Base-by-base conservation (phyloP, 1,140 invertebrate genomes). In the Nilaparvata lugens region DNA sequence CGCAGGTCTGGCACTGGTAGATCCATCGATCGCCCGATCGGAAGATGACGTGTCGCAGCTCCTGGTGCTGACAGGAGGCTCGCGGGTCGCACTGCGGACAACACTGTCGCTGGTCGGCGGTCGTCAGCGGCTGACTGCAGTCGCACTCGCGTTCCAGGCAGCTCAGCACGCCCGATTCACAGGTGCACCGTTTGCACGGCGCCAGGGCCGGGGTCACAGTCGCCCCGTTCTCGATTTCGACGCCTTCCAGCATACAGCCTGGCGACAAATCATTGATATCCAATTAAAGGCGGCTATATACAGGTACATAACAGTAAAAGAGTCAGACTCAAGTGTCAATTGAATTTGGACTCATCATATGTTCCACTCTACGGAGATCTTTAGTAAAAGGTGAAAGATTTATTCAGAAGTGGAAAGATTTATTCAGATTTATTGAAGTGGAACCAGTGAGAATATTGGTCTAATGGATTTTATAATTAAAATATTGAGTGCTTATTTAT, bases 1-100 rank as follows among this genome's bases (percentile, higher is more conserved):
- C 89, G 78, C 91, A 94, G 59, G 86, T 89, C 76, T 92, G 88
- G 74, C 91, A 94, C 70, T 92, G 86, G 74, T 91, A 91, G 60
- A 90, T 85, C 91, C 91, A 94, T 66, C 81, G 79, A 72, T 93
- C 87, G 31, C 89, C 89, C 71, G 85, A 88, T 66, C 82, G 80
- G 70, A 89, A 86, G 63, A 82, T 77, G 58, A 89, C 80, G 68
- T 87, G 81, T 61, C 83, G 78, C 66, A 89, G 78, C 69, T 90
- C 87, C 71, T 91, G 88, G 74, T 91, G 89, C 38, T 75, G 79
- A 70, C 89, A 93, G 56, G 83, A 81, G 65, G 83, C 79, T 35
- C 77, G 77, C 2, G 80, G 76, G 70, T 88, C 82, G 72, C 89
- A 91, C 70, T 89, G 85, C 9, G 87, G 88, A 71, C 89, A 92